phyloP scores from a whole-genome alignment of 2,113 vertebrate genomes.

The Sterna hirundo region DNA sequence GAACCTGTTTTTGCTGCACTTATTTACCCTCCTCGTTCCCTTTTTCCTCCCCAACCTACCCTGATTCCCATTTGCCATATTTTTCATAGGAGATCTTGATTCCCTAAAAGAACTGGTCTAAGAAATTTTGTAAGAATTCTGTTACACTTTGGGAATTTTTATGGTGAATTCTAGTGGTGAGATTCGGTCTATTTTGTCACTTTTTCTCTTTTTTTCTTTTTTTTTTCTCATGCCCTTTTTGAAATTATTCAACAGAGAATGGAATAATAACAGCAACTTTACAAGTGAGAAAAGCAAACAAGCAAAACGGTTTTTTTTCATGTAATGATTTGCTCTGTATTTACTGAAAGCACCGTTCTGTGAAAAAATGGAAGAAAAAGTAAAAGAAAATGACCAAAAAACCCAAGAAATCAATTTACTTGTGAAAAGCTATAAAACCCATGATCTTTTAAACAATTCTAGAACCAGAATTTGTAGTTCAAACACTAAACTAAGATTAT shows the following conservation, averaged over 20 bases:
- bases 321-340: constrained; percentile 88
- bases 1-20: constrained; percentile 91
- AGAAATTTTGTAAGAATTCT: constrained; percentile 84
- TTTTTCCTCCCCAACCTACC: constrained; percentile 28
- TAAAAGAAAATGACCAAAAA: constrained; percentile 37
- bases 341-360: constrained; percentile 78
- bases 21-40: constrained; percentile 72
- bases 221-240: constrained; percentile 76
- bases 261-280: constrained; percentile 90
- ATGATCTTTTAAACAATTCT: constrained; percentile 92
- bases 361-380: constrained; percentile 74
- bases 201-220: constrained; percentile 45
- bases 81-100: constrained; percentile 77
- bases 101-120: constrained; percentile 75
- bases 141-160: constrained; percentile 82
- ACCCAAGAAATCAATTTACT: constrained; percentile 84
- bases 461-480: constrained; percentile 97
- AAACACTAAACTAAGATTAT: constrained; percentile 94
- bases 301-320: constrained; percentile 81
- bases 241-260: constrained; percentile 80
- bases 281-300: constrained; percentile 71
- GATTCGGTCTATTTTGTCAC: constrained; percentile 82
- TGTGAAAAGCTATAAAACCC: constrained; percentile 87
- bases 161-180: constrained; percentile 87
- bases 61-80: constrained; percentile 70